Base-by-base conservation (phyloP, 2,113 vertebrate genomes). In the Sarotherodon lohbergeri region DNA sequence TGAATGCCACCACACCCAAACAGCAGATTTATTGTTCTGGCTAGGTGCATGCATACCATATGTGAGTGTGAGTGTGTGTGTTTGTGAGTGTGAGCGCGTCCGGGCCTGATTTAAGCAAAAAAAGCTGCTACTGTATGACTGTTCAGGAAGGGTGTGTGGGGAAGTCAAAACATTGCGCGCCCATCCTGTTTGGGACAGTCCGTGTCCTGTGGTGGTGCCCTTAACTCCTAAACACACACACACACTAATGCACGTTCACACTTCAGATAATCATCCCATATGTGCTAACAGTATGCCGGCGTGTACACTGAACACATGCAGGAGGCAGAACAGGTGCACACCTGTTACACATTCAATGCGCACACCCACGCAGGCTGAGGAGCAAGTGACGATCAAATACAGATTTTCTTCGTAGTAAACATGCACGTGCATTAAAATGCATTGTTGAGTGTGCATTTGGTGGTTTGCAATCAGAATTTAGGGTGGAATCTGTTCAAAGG, bases 111-210 rank as follows among this genome's bases (percentile, higher is more conserved):
- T 82, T 94, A 90, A 91, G 92, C 85, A 86, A 89, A 87, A 73
- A 88, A 92, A 81, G 89, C 91, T 85, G 93, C 94, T 95, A 94
- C 94, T 94, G 93, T 95, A 80, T 85, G 90, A 94, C 92, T 88
- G 90, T n/a, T 93, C 96, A 96, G 96, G 96, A 97, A 97, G 96
- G 96, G 96, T 81, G 96, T 96, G 96, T 93, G 93, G 96, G 96
- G 96, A 96, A 96, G 96, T 95, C 95, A 89, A 96, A 95, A 96
- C 95, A 96, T 93, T 84, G 83, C 94, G 86, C 96, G 86, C 96
- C 96, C 96, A 96, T 97, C 96, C 96, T 96, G 96, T 97, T 96
- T 96, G 95, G 96, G 96, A 96, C 95, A 94, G 93, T 94, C 86
- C 63, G 80, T 92, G 92, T 96, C 95, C 95, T 94, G 94, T 89